These are phyloP conservation scores for Nomada goodeniana DNA, from an alignment of 2,888 invertebrate genomes.

Conservation along the genomic window DNA sequence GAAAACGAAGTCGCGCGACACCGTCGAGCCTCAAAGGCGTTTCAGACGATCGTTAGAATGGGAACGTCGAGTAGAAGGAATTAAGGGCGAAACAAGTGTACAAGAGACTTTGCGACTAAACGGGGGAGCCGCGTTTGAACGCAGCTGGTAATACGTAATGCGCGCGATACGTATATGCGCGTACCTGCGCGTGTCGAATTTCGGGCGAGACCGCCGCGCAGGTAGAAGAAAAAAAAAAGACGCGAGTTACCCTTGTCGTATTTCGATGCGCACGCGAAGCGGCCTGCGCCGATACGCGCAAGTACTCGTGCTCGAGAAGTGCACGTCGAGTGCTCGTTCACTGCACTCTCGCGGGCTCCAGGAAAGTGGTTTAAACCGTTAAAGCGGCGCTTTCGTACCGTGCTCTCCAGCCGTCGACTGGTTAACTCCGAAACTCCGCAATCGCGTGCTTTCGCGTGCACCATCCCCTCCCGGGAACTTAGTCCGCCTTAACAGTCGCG, in stretches of 20 bases:
- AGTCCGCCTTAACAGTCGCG: background rate
- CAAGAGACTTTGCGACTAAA: background rate
- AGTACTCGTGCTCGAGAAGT: conserved; percentile 27
- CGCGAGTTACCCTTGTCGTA: background rate
- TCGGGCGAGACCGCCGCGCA: background rate
- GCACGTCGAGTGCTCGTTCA: conserved; percentile 36
- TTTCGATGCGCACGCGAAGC: conserved; percentile 31
- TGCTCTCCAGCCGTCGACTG: background rate
- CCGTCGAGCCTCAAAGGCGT: too few species aligned
- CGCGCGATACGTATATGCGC: too few species aligned
- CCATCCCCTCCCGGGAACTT: background rate
- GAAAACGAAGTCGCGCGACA: too few species aligned
- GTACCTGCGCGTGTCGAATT: background rate
- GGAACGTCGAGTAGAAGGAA: background rate
- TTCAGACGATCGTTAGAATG: too few species aligned
- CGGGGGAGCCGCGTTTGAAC: background rate
- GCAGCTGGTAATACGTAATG: background rate
- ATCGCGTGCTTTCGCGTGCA: conserved; percentile 24
- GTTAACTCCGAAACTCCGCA: conserved; percentile 21
- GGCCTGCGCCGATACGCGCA: conserved; percentile 18
- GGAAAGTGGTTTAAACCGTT: conserved; percentile 48
- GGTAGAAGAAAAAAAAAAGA: background rate
- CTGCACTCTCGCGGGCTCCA: conserved; percentile 34
- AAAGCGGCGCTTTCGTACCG: conserved; percentile 54
- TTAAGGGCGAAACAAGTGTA: background rate